Evolutionary conservation across 1,140 invertebrate species (phyloP).

Genomic region (Drosophila bifasciata): DNA sequence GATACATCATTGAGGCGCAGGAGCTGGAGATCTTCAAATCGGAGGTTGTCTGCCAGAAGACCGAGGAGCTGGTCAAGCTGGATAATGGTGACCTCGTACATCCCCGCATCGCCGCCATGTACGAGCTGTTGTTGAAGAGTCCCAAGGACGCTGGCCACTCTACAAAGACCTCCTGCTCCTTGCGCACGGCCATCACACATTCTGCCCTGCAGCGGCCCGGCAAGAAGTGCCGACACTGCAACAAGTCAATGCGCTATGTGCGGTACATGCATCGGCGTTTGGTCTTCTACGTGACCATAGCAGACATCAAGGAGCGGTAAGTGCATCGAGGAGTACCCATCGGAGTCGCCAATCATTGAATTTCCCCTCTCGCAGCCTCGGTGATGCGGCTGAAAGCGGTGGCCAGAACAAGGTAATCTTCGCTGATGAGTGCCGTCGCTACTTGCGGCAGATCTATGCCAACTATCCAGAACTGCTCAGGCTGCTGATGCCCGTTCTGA

Average conservation of each 20-base stretch:
- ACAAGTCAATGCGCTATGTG: conserved; percentile 86
- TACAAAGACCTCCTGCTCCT: conserved; percentile 86
- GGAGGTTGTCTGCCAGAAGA: conserved; percentile 79
- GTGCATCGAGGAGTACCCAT: too few species aligned
- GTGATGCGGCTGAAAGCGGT: conserved; percentile 28
- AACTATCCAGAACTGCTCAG: conserved; percentile 90
- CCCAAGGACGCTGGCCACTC: conserved; percentile 51
- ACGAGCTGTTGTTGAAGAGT: conserved; percentile 61
- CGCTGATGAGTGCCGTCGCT: conserved; percentile 88
- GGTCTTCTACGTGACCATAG: conserved; percentile 85
- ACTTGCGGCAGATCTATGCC: conserved; percentile 90
- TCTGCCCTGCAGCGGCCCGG: conserved; percentile 84
- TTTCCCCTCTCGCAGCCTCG: conserved; percentile 27
- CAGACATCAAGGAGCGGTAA: conserved; percentile 80
- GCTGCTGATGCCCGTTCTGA: conserved; percentile 90
- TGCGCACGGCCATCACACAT: conserved; percentile 87
- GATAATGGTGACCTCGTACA: conserved; percentile 73
- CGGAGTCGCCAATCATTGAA: not conserved
- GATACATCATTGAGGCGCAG: conserved; percentile 89
- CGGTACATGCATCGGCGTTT: conserved; percentile 87
- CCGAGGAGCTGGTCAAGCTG: conserved; percentile 63
- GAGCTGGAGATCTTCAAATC: conserved; percentile 86
- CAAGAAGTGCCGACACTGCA: conserved; percentile 88
- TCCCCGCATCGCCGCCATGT: conserved; percentile 65
- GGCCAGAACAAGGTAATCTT: conserved; percentile 79